These are phyloP conservation scores for Heterodera filipjevi DNA, from an alignment of 2,888 invertebrate species.

Conservation along the genomic window DNA sequence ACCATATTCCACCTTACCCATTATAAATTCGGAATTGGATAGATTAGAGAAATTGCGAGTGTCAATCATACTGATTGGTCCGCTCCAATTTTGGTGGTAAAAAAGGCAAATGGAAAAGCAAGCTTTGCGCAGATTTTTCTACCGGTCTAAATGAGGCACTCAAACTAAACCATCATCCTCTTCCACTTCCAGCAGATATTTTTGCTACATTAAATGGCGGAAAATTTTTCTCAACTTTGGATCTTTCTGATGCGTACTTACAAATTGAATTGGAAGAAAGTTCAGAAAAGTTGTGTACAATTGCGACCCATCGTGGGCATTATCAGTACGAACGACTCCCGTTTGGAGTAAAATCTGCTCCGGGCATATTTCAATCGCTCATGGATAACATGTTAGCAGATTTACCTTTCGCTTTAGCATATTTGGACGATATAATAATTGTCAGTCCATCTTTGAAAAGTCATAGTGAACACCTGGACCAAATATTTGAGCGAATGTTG, in stretches of 20 bases:
- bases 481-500: constrained; percentile 37
- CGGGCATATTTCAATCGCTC: constrained; percentile 44
- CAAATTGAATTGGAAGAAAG: constrained; percentile 45
- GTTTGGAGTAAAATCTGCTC: constrained; percentile 46
- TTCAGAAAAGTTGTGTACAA: constrained; percentile 37
- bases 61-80: constrained; percentile 45
- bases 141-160: constrained; percentile 47
- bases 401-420: constrained; percentile 29
- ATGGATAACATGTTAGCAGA: constrained; percentile 44
- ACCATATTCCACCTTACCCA: background rate
- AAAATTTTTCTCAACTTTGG: constrained; percentile 43
- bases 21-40: constrained; percentile 35
- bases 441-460: constrained; percentile 31
- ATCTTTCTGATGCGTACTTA: constrained; percentile 50
- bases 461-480: constrained; percentile 33
- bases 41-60: constrained; percentile 38
- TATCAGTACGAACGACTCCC: constrained; percentile 42
- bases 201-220: constrained; percentile 49
- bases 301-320: constrained; percentile 51
- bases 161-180: constrained; percentile 41
- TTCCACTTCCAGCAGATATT: constrained; percentile 43
- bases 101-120: too few relatives aligned
- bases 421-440: constrained; percentile 44
- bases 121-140: constrained; percentile 50
- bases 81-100: too few relatives aligned